Evolutionary conservation across 2,797 vertebrate genomes (phyloP).

Genomic region (Microhierax caerulescens): DNA sequence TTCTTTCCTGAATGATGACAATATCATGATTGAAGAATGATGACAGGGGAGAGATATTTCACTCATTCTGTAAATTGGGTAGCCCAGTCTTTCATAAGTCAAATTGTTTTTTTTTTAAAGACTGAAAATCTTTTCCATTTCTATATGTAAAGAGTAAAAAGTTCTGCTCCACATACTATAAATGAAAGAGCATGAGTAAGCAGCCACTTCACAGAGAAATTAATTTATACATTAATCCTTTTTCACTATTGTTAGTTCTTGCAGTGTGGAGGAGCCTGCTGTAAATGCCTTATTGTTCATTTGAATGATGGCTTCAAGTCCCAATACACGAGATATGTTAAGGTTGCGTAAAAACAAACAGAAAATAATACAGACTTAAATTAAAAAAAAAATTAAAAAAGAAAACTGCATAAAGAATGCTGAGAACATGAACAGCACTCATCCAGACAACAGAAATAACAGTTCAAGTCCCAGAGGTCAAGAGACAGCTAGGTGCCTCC

Average conservation of each 20-base stretch:
- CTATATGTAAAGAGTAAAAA: background rate
- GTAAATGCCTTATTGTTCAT: background rate
- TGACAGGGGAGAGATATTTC: background rate
- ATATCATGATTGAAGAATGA: background rate
- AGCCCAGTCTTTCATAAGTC: background rate
- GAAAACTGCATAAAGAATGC: background rate
- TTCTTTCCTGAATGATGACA: background rate
- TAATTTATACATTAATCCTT: background rate
- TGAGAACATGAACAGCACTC: background rate
- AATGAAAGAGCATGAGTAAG: background rate
- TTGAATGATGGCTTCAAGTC: background rate
- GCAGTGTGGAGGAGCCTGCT: background rate
- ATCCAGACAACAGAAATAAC: background rate
- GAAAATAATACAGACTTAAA: background rate
- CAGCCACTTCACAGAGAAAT: background rate
- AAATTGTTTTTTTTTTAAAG: background rate
- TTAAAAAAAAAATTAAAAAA: background rate
- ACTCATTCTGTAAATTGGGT: background rate
- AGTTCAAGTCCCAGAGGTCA: background rate
- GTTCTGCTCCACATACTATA: background rate
- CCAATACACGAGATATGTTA: background rate
- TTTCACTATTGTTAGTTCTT: background rate
- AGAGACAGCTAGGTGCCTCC: background rate
- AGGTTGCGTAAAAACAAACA: background rate
- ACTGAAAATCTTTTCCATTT: background rate